phyloP scores from a whole-genome alignment of 2,888 invertebrate species.

The Neoitamus cyanurus region DNA sequence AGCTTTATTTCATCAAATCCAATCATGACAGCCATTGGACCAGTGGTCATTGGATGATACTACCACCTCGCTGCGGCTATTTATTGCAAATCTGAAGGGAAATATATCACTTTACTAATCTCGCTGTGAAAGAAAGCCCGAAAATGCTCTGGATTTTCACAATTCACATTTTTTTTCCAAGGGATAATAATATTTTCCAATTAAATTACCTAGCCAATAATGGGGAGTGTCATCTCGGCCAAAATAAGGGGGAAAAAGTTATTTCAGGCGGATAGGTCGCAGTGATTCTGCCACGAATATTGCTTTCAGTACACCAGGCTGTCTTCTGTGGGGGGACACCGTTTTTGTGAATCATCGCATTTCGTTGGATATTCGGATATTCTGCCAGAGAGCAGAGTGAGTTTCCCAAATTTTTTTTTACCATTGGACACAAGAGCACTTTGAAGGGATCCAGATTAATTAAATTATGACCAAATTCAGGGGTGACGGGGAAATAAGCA shows the following conservation, averaged over 20 bases:
- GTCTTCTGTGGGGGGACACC: not conserved
- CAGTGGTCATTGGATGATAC: not conserved
- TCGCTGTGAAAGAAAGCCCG: not conserved
- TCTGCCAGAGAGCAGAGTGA: not conserved
- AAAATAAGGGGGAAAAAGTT: not conserved
- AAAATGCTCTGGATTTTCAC: conserved; percentile 15
- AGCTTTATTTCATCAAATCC: conserved; percentile 20
- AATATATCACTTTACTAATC: conserved; percentile 21
- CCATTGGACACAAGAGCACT: not conserved
- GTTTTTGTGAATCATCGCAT: not conserved
- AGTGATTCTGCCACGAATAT: not conserved
- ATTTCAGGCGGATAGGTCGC: not conserved
- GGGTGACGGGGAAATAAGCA: not conserved
- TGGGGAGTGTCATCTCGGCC: not conserved
- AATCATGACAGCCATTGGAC: conserved; percentile 7
- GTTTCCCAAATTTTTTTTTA: not conserved
- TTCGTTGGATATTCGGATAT: not conserved
- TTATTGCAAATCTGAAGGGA: not conserved
- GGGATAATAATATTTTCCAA: conserved; percentile 14
- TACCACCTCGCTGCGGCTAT: not conserved
- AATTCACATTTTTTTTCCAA: not conserved
- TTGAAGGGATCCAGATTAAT: not conserved
- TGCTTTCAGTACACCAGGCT: not conserved
- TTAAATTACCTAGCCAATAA: conserved; percentile 13
- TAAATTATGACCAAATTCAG: not conserved